These are phyloP conservation scores for Sander lucioperca DNA, from an alignment of 2,113 vertebrate genomes.

Conservation along the genomic window DNA sequence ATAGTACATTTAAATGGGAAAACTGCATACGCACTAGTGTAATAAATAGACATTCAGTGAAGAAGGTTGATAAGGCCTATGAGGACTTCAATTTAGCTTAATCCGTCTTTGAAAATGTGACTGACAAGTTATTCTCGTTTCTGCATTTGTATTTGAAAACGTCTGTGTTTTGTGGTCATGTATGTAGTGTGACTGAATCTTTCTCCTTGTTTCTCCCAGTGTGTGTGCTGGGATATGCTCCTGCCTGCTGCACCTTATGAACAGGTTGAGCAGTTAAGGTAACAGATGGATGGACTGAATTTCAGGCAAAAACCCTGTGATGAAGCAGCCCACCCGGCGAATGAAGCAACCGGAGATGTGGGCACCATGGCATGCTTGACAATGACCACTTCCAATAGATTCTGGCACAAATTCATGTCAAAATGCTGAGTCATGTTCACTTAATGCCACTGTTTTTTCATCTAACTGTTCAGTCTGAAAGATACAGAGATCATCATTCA, in stretches of 20 bases:
- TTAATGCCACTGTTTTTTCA: slow-evolving; percentile 24
- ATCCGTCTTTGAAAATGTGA: neutral
- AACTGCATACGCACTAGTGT: too few relatives aligned
- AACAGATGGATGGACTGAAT: slow-evolving; percentile 2
- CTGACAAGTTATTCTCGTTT: neutral
- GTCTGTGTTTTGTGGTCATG: neutral
- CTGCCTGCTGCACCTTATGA: neutral
- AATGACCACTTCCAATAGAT: neutral
- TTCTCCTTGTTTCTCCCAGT: neutral
- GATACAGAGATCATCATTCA: neutral
- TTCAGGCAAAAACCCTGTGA: neutral
- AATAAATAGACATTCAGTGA: neutral
- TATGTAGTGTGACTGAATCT: neutral
- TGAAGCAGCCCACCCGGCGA: slow-evolving; percentile 28
- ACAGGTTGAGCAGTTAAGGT: slow-evolving; percentile 11
- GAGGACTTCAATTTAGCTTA: slow-evolving; percentile 15
- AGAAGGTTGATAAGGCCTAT: neutral
- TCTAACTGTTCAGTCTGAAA: neutral
- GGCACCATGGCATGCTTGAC: neutral
- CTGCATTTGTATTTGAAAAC: neutral
- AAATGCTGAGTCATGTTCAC: slow-evolving; percentile 59
- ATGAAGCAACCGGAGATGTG: slow-evolving; percentile 31
- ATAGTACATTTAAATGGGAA: too few relatives aligned
- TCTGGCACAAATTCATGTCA: slow-evolving; percentile 3
- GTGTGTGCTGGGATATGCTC: neutral